A percentile compares a stretch with the other conserved stretches of the same genome.
Evolutionary conservation across 2,113 vertebrate genomes (phyloP).

Genomic region (Seriola dumerili): DNA sequence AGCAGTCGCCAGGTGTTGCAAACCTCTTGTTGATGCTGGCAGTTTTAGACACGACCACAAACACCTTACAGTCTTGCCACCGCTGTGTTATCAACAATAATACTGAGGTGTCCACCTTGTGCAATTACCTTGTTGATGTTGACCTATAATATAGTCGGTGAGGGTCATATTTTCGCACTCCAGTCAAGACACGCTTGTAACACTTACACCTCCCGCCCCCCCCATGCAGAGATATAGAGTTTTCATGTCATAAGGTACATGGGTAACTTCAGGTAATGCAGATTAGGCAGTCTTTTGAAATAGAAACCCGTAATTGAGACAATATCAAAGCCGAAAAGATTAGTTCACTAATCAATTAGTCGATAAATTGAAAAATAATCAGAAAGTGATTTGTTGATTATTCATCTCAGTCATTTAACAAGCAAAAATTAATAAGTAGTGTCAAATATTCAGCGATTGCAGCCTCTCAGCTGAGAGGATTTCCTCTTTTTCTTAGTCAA

Average conservation of each 20-base stretch:
- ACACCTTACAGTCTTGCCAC: not conserved
- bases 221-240: not conserved
- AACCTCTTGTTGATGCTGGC: slow-evolving; percentile 16
- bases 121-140: not conserved
- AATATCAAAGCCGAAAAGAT: not conserved
- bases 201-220: not conserved
- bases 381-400: not conserved
- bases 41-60: not conserved
- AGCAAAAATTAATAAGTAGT: not conserved
- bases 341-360: not conserved
- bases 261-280: slow-evolving; percentile 27
- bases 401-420: not conserved
- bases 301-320: not conserved
- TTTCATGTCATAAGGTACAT: slow-evolving; percentile 36
- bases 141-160: not conserved
- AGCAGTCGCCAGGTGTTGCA: slow-evolving; percentile 55
- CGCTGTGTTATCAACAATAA: not conserved
- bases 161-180: not conserved
- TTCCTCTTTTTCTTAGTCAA: no score
- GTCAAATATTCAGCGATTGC: not conserved
- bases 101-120: not conserved
- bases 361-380: not conserved
- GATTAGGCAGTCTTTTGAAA: not conserved
- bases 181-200: not conserved
- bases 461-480: no score